Evolutionary conservation across 1,140 invertebrate genomes (phyloP).

Genomic region (Akabosia matsudoensis): DNA sequence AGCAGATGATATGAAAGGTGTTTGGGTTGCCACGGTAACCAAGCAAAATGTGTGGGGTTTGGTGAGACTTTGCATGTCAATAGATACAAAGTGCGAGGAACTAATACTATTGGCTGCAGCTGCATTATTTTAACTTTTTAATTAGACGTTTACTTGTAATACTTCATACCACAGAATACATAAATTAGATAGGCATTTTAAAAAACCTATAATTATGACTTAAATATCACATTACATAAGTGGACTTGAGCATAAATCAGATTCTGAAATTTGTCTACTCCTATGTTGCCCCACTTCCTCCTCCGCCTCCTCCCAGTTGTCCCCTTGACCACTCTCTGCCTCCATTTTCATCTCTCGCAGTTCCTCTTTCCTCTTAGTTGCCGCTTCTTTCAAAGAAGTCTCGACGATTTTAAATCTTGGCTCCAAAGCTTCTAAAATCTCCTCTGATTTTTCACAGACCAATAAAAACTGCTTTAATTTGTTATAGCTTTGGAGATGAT

Average conservation of each 20-base stretch:
- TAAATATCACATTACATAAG: not conserved
- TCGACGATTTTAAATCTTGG: slow-evolving; percentile 31
- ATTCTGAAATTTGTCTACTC: not conserved
- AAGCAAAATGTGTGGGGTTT: too few relatives aligned
- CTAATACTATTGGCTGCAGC: too few relatives aligned
- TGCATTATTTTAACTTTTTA: too few relatives aligned
- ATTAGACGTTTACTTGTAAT: too few relatives aligned
- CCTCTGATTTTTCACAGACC: slow-evolving; percentile 30
- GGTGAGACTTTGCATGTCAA: too few relatives aligned
- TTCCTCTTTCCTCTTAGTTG: not conserved
- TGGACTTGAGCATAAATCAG: not conserved
- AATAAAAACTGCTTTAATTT: slow-evolving; percentile 34
- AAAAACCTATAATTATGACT: not conserved
- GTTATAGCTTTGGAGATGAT: slow-evolving; percentile 2
- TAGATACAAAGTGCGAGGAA: too few relatives aligned
- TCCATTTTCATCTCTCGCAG: not conserved
- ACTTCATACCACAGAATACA: too few relatives aligned
- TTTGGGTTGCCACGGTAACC: too few relatives aligned
- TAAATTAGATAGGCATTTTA: too few relatives aligned
- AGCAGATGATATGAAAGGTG: too few relatives aligned
- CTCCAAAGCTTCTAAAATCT: slow-evolving; percentile 41
- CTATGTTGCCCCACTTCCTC: not conserved
- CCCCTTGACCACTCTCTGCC: not conserved
- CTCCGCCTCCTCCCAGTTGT: not conserved
- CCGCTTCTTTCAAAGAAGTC: slow-evolving; percentile 27